phyloP scores from a whole-genome alignment of 2,888 invertebrate genomes.

The Lamellibrachia satsuma region DNA sequence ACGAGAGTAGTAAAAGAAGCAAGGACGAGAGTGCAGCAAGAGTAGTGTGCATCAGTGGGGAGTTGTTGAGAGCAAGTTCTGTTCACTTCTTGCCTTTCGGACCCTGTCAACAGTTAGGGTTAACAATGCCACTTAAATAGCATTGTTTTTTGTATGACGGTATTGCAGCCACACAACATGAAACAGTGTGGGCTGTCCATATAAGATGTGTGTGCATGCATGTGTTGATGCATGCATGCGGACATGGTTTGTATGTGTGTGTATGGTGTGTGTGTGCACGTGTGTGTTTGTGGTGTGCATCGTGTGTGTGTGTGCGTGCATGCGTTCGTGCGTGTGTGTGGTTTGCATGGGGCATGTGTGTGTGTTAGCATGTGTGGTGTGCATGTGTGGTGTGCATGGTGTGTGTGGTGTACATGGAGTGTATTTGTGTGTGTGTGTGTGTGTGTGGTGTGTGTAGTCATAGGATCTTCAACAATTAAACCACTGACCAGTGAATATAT shows the following conservation, averaged over 20 bases:
- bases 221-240: not conserved
- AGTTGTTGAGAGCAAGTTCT: not conserved
- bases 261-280: not conserved
- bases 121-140: not conserved
- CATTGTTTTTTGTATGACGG: not conserved
- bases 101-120: not conserved
- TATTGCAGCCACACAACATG: not conserved
- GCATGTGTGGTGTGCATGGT: not conserved
- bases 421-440: not conserved
- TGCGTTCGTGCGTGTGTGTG: not conserved
- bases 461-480: no score
- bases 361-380: not conserved
- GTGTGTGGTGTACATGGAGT: not conserved
- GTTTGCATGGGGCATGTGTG: not conserved
- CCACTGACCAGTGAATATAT: not conserved
- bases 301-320: not conserved
- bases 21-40: not conserved
- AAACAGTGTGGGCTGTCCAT: not conserved
- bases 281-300: not conserved
- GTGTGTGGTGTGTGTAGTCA: not conserved
- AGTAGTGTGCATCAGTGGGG: not conserved
- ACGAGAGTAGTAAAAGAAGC: not conserved
- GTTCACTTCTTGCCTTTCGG: not conserved
- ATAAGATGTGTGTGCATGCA: not conserved
- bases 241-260: not conserved